phyloP scores from a whole-genome alignment of 2,888 invertebrate species.

The Cloeon dipterum region DNA sequence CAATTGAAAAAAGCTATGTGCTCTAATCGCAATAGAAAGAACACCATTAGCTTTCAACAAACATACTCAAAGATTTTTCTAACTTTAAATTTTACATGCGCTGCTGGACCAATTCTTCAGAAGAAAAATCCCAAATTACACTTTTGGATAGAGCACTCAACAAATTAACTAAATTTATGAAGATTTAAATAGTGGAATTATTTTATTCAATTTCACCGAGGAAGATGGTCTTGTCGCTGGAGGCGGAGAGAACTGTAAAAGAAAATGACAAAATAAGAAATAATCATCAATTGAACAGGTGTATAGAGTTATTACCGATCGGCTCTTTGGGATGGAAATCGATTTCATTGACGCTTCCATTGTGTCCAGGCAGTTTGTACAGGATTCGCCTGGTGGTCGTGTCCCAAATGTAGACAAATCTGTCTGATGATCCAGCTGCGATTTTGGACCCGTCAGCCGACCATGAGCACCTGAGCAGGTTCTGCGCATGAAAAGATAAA shows the following conservation, averaged over 20 bases:
- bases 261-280: constrained; percentile 7
- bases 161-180: too few species aligned
- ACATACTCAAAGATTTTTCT: too few species aligned
- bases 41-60: too few species aligned
- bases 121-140: too few species aligned
- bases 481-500: constrained; percentile 23
- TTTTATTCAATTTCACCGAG: constrained; percentile 73
- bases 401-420: constrained; percentile 94
- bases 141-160: too few species aligned
- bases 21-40: too few species aligned
- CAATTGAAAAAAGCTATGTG: too few species aligned
- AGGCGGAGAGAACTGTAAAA: constrained; percentile 63
- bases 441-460: constrained; percentile 80
- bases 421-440: constrained; percentile 81
- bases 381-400: constrained; percentile 73
- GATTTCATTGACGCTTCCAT: constrained; percentile 90
- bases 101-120: too few species aligned
- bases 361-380: constrained; percentile 94
- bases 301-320: constrained; percentile 30
- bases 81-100: too few species aligned
- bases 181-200: too few species aligned
- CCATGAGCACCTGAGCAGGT: constrained; percentile 84
- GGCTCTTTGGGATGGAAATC: constrained; percentile 90
- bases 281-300: not conserved
- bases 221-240: constrained; percentile 88